phyloP scores from a whole-genome alignment of 2,888 invertebrate species.

The Myathropa florea region DNA sequence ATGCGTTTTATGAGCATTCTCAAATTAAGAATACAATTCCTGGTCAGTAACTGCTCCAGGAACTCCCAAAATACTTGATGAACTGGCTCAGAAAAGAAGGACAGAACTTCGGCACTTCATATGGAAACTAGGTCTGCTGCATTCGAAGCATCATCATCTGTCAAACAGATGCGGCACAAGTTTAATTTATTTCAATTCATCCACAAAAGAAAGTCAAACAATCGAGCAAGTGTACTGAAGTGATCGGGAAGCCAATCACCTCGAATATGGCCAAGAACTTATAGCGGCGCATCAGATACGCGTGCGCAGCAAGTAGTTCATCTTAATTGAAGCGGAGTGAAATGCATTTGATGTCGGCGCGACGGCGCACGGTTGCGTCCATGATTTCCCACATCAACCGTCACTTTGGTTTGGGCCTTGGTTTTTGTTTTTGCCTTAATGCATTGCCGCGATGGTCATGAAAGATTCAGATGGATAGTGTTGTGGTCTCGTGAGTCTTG shows the following conservation, averaged over 20 bases:
- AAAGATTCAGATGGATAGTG: constrained; percentile 1
- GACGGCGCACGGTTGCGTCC: not conserved
- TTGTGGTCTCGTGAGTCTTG: constrained; percentile 39
- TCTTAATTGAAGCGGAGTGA: constrained; percentile 44
- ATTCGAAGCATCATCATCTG: constrained; percentile 13
- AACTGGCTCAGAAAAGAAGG: constrained; percentile 23
- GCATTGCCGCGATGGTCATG: constrained; percentile 5
- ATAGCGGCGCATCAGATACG: constrained; percentile 18
- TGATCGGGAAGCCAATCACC: constrained; percentile 38
- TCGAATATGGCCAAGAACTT: constrained; percentile 39
- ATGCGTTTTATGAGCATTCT: constrained; percentile 4
- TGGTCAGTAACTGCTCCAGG: not conserved
- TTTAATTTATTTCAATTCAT: constrained; percentile 20
- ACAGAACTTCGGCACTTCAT: constrained; percentile 26
- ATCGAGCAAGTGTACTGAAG: constrained; percentile 5
- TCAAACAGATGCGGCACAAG: constrained; percentile 27
- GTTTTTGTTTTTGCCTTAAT: constrained; percentile 26
- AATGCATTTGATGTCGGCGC: constrained; percentile 31
- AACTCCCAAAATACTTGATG: constrained; percentile 9
- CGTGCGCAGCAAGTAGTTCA: constrained; percentile 47
- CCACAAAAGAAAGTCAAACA: constrained; percentile 50
- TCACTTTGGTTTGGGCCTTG: constrained; percentile 15
- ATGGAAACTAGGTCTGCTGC: constrained; percentile 38
- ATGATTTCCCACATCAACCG: constrained; percentile 1
- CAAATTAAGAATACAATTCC: constrained; percentile 3